These are phyloP conservation scores for Agelaius phoeniceus DNA, from an alignment of 2,113 vertebrate genomes.

Conservation along the genomic window DNA sequence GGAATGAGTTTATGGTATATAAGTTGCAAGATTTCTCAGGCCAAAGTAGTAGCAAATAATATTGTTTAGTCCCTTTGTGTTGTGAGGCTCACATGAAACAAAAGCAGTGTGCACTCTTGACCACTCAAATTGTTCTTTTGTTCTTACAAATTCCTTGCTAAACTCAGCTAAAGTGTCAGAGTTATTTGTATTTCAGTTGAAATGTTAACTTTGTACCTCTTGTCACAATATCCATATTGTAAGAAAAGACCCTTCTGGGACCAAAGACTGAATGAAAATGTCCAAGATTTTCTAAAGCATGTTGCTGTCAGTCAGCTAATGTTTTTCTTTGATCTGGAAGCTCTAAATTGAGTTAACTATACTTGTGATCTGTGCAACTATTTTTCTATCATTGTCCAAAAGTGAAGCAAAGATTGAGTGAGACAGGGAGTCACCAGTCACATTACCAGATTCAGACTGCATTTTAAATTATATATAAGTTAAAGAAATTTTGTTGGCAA, in stretches of 20 bases:
- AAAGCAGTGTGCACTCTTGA: neutral
- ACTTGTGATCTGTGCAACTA: neutral
- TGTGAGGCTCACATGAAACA: neutral
- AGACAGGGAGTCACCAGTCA: neutral
- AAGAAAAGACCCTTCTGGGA: neutral
- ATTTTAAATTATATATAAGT: neutral
- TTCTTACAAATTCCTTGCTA: neutral
- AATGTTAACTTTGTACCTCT: neutral
- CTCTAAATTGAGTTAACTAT: neutral
- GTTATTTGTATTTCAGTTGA: neutral
- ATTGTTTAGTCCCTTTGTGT: neutral
- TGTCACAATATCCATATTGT: neutral
- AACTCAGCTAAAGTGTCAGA: neutral
- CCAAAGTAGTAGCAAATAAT: neutral
- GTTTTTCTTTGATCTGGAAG: neutral
- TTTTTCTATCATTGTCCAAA: neutral
- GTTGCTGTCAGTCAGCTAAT: neutral
- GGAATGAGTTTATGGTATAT: neutral
- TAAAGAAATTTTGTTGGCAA: neutral
- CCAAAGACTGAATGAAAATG: neutral
- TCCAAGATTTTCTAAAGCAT: neutral
- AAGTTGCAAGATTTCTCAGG: neutral
- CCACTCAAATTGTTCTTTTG: neutral
- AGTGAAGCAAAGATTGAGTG: neutral
- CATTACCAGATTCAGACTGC: neutral